Percentiles rank a stretch among this genome's conserved stretches.
Conservation (phyloP, 2,113 vertebrate genomes). For the Lepus americanus region DNA sequence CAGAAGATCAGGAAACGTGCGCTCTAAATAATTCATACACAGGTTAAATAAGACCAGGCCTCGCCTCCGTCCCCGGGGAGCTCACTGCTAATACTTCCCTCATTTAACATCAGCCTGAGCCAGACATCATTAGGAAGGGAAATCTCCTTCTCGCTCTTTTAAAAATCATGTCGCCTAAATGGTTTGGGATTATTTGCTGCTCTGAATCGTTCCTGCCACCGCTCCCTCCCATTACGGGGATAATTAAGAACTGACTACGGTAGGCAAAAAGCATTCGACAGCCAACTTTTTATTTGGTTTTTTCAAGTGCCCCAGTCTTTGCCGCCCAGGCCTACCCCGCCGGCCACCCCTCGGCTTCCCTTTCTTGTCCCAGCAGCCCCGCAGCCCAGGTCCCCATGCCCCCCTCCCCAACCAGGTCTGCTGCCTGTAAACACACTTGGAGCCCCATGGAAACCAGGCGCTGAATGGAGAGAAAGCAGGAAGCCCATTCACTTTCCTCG, state of each 20-base stretch:
- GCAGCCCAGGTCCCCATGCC: neutral
- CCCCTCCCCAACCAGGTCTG: constrained; percentile 19
- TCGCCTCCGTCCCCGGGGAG: constrained; percentile 74
- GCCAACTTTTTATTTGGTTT: constrained; percentile 82
- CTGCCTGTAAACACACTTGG: constrained; percentile 74
- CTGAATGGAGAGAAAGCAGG: constrained; percentile 73
- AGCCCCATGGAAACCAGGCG: constrained; percentile 82
- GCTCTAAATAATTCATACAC: constrained; percentile 82
- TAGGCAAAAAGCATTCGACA: constrained; percentile 75
- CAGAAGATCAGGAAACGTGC: constrained; percentile 75
- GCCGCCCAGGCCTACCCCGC: neutral
- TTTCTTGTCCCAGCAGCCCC: constrained; percentile 59
- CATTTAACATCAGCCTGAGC: constrained; percentile 79
- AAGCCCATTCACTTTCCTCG: constrained; percentile 77
- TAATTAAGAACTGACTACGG: constrained; percentile 81
- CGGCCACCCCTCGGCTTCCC: neutral
- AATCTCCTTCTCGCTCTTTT: constrained; percentile 75
- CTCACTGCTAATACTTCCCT: constrained; percentile 75
- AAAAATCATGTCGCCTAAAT: constrained; percentile 83
- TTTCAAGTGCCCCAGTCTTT: constrained; percentile 68
- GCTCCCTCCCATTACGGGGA: constrained; percentile 76
- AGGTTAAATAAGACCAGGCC: constrained; percentile 76
- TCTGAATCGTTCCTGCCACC: constrained; percentile 74
- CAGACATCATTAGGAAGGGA: constrained; percentile 82
- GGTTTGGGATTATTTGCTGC: constrained; percentile 79